Evolutionary conservation across 2,888 invertebrate species (phyloP).

Genomic region (Synergus gifuensis): DNA sequence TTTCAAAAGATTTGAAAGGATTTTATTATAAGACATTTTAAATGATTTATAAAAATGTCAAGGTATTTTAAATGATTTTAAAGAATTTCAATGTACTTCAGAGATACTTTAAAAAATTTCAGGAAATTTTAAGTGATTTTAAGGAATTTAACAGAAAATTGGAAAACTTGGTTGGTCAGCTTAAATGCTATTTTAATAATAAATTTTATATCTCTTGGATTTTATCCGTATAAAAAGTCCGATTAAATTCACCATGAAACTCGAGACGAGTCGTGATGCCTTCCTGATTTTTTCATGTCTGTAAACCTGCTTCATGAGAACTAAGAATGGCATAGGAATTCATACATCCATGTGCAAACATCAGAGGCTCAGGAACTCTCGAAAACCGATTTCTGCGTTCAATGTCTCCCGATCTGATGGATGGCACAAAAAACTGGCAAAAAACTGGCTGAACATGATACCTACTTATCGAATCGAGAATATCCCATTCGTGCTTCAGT

Average conservation of each 20-base stretch:
- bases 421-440: background rate
- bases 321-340: background rate
- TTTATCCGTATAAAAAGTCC: background rate
- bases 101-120: too few species aligned
- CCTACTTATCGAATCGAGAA: constrained; percentile 35
- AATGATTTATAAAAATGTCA: too few species aligned
- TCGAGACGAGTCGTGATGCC: constrained; percentile 14
- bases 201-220: background rate
- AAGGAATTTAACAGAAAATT: too few species aligned
- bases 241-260: constrained; percentile 32
- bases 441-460: constrained; percentile 6
- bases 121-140: too few species aligned
- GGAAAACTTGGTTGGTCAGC: too few species aligned
- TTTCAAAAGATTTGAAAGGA: too few species aligned
- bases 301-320: constrained; percentile 31
- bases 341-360: background rate
- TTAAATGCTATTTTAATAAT: background rate
- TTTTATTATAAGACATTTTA: too few species aligned
- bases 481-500: constrained; percentile 26
- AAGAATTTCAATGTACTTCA: too few species aligned
- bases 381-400: constrained; percentile 19
- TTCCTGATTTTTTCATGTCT: constrained; percentile 19
- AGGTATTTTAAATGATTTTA: too few species aligned
- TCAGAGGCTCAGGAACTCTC: constrained; percentile 8
- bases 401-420: background rate